Base-by-base conservation (phyloP, 2,797 vertebrate species). In the Hyperoplus lanceolatus region DNA sequence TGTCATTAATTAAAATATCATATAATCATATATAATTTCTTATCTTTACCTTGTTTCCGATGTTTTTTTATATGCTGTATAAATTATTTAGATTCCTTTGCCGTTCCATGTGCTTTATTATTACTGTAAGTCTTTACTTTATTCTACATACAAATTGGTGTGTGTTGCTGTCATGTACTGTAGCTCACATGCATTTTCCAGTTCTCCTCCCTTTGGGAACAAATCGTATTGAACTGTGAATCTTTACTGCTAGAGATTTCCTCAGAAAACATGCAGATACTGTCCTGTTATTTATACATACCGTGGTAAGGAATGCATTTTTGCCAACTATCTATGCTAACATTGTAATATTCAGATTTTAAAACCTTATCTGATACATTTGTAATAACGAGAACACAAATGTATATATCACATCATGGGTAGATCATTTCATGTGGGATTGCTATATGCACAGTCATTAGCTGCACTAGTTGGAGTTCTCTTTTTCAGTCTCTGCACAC, bases 391-490 rank as follows among this genome's bases (percentile, higher is more conserved):
- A 39, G 5, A 51, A 16, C 3, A 45, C 4, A 21, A 67, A 68
- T 55, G 5, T 43, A 58, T 14, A 13, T 48, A 54, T 65, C 5
- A 58, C 62, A 48, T 68, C 42, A 68, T 60, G 43, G 50, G 12
- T 53, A 4, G 41, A 82, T 83, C 38, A 58, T 87, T 85, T 72
- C n/a, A 61, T 61, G 36, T 59, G 41, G 41, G 63, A 39, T 49
- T 38, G 65, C 64, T 21, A 12, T 42, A 21, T 39, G 54, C 57
- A 4, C 13, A n/a, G 54, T 83, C 79, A 88, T 90, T 90, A 91
- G 71, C 64, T 55, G n/a, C 63, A 45, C 67, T 60, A 21, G 77
- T 73, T 86, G 69, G 57, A 73, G 79, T 83, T 65, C 29, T 58
- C 64, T 65, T 73, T 77, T 80, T 77, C 59, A 42, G 65, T 36